phyloP scores from a whole-genome alignment of 2,113 vertebrate genomes.

The Puntigrus tetrazona region DNA sequence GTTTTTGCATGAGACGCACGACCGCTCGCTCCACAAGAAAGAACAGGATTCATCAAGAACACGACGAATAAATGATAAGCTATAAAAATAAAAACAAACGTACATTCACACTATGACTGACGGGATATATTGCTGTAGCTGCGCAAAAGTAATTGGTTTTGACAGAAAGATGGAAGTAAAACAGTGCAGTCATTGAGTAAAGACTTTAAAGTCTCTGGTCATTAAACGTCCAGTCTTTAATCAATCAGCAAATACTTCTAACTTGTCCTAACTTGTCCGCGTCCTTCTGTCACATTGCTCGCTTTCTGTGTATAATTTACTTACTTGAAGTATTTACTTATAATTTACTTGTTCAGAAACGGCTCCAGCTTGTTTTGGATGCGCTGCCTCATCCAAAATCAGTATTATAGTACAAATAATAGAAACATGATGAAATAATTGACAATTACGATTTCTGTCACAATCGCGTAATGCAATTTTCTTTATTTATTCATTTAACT shows the following conservation, averaged over 20 bases:
- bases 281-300: not conserved
- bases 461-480: not conserved
- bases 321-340: no score
- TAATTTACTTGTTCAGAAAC: no score
- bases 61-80: conserved; percentile 35
- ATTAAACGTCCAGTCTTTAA: not conserved
- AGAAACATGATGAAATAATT: not conserved
- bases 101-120: conserved; percentile 2
- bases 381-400: not conserved
- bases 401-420: not conserved
- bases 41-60: conserved; percentile 35
- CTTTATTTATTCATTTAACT: no score
- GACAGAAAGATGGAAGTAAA: conserved; percentile 21
- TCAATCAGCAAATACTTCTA: not conserved
- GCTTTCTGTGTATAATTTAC: no score
- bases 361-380: no score
- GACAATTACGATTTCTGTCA: not conserved
- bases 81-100: conserved; percentile 32
- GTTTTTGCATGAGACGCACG: conserved; percentile 48
- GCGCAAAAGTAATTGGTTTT: conserved; percentile 1
- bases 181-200: conserved; percentile 6
- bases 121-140: conserved; percentile 10
- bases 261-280: not conserved
- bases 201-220: not conserved
- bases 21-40: conserved; percentile 19